A percentile compares a stretch with the other conserved stretches of the same genome.
Conservation (phyloP, 2,888 invertebrate genomes). For the Atrina japonica region DNA sequence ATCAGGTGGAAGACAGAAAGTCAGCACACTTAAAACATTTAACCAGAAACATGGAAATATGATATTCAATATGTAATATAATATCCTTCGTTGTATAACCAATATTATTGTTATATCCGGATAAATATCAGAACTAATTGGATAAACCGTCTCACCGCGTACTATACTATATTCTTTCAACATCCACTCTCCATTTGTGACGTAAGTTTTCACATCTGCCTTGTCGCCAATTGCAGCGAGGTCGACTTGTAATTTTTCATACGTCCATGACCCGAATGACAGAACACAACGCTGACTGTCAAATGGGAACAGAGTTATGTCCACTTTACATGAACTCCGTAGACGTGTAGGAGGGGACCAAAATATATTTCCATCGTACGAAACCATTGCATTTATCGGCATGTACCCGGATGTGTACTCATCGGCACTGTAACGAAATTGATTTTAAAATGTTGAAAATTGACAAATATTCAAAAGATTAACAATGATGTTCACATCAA, state of each 20-base stretch:
- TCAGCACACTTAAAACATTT: conserved; percentile 81
- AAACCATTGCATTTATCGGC: conserved; percentile 83
- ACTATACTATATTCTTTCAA: conserved; percentile 66
- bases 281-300: conserved; percentile 75
- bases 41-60: conserved; percentile 82
- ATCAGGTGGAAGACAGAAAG: conserved; percentile 81
- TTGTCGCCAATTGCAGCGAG: conserved; percentile 77
- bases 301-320: conserved; percentile 79
- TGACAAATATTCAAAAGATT: background rate
- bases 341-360: conserved; percentile 84
- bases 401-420: conserved; percentile 83
- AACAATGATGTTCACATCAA: background rate
- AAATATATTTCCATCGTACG: conserved; percentile 82
- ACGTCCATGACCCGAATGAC: conserved; percentile 80
- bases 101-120: conserved; percentile 81
- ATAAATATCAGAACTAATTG: conserved; percentile 72
- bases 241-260: conserved; percentile 79
- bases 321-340: conserved; percentile 83
- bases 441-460: no score
- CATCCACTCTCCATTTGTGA: conserved; percentile 78
- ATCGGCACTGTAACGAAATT: conserved; percentile 81
- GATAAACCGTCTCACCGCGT: conserved; percentile 74
- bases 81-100: conserved; percentile 80
- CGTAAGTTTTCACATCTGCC: conserved; percentile 73
- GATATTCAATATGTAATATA: conserved; percentile 79